Evolutionary conservation across 1,140 invertebrate species (phyloP).

Genomic region (Centruroides vittatus): DNA sequence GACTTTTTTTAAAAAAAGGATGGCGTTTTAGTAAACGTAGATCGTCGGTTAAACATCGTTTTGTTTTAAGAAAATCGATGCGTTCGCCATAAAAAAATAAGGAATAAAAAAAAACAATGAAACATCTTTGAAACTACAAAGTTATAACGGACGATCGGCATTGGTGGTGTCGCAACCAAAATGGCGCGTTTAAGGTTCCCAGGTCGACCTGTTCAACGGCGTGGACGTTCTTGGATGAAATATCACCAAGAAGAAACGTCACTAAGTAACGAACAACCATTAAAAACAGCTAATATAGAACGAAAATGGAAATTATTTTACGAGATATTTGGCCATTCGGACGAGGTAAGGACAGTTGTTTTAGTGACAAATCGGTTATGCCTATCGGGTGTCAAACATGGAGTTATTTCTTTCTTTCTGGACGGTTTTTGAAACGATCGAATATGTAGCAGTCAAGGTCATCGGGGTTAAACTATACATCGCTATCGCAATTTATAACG

Average conservation of each 20-base stretch:
- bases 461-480: no score
- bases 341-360: constrained; percentile 28
- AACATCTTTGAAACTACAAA: no score
- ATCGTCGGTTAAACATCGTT: no score
- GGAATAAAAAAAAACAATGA: no score
- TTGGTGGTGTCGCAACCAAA: constrained; percentile 3
- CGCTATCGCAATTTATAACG: no score
- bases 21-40: no score
- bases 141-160: no score
- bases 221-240: constrained; percentile 25
- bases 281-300: constrained; percentile 24
- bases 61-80: no score
- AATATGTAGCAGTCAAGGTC: background rate
- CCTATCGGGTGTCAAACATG: background rate
- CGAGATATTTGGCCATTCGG: constrained; percentile 31
- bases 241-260: constrained; percentile 25
- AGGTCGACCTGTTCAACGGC: constrained; percentile 30
- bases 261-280: constrained; percentile 21
- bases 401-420: background rate
- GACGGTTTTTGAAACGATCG: background rate
- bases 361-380: background rate
- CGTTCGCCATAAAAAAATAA: no score
- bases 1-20: no score
- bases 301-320: constrained; percentile 30
- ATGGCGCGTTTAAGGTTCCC: constrained; percentile 33